Base-by-base conservation (phyloP, 2,888 invertebrate species). In the Idaea straminata region DNA sequence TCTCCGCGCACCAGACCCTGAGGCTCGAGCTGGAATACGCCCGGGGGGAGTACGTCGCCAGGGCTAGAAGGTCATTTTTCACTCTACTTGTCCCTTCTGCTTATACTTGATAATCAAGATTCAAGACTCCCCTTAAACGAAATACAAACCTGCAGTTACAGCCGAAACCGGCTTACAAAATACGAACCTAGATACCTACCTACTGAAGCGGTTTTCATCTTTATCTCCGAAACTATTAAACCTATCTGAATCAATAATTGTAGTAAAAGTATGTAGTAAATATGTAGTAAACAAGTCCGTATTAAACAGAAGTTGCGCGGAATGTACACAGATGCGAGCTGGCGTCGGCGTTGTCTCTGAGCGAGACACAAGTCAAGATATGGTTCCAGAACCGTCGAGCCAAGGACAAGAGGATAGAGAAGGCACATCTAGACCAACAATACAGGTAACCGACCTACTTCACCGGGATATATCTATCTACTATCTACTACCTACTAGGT, bases 361-460 rank as follows among this genome's bases (percentile, higher is more conserved):
- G 98, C 68, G 99, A 99, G 92, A 99, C 99, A 2, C 96, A 99
- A 94, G 98, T 99, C 69, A 99, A 99, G 91, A 99, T 99, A 64
- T 97, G 97, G 97, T 99, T 98, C 87, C 99, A 99, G 90, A 99
- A 99, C 88, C 94, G 99, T 71, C 94, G 99, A 74, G 99, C 99
- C 35, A 99, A 99, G 89, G 98, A 99, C 85, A 99, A 99, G 89
- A 93, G 99, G 71, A 98, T 99, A 73, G 98, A 99, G 84, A 99
- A 99, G 82, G 98, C 98, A 0, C 98, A 98, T 76, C 94, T 98
- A 70, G 98, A 99, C 91, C 98, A 98, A 82, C 98, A 98, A 79
- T 97, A 98, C 85, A 96, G 98, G 98, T 98, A 90, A 47, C 47
- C 7, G 47, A 10, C 13, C 13, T 47, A 47, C 13, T 5, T 15